A percentile compares a stretch with the other conserved stretches of the same genome.
Conservation (phyloP, 2,888 invertebrate species). For the Bruchidius siliquastri region DNA sequence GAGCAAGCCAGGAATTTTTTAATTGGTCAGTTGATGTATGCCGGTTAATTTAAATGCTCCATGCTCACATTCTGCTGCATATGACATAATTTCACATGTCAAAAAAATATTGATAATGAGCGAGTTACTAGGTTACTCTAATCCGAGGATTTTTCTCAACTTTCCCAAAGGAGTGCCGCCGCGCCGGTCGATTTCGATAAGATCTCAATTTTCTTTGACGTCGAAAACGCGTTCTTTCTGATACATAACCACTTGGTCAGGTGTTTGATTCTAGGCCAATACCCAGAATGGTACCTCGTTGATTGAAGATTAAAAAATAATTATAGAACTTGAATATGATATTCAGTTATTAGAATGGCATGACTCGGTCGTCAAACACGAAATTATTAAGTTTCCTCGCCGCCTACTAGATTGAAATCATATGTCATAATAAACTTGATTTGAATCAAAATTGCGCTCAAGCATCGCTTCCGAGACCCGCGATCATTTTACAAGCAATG, state of each 20-base stretch:
- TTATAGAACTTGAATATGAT: no score
- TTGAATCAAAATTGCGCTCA: no score
- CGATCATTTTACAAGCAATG: no score
- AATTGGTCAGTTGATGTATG: not conserved
- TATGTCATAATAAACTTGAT: no score
- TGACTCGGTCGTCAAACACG: no score
- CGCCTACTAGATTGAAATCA: no score
- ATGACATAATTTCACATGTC: not conserved
- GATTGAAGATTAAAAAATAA: not conserved
- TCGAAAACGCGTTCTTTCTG: not conserved
- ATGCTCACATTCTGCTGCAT: not conserved
- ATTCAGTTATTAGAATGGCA: no score
- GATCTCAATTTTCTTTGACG: not conserved
- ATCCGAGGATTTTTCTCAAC: not conserved
- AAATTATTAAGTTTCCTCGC: no score
- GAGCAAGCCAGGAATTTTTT: not conserved
- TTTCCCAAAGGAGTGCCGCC: not conserved
- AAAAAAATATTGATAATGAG: not conserved
- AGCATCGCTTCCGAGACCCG: no score
- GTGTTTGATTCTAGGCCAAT: not conserved
- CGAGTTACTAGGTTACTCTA: not conserved
- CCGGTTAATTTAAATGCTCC: not conserved
- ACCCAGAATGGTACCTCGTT: not conserved
- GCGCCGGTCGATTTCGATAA: not conserved
- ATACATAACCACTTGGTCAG: not conserved